phyloP scores from a whole-genome alignment of 2,113 vertebrate genomes.

The Brachyistius frenatus region DNA sequence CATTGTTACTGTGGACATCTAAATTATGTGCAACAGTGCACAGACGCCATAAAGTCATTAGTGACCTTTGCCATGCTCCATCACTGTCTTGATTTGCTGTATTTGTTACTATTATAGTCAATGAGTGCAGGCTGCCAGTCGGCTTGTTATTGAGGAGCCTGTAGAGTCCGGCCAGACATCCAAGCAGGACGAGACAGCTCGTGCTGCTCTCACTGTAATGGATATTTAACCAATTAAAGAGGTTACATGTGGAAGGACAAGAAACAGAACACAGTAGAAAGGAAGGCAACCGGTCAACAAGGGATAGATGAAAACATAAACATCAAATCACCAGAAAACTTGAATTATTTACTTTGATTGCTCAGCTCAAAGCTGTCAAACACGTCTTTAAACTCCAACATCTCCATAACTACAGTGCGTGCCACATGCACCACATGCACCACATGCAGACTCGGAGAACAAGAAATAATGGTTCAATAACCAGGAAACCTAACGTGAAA shows the following conservation, averaged over 20 bases:
- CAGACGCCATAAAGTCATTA: slow-evolving; percentile 25
- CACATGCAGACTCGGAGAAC: no score
- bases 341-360: background rate
- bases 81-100: slow-evolving; percentile 26
- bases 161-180: slow-evolving; percentile 1
- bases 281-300: no score
- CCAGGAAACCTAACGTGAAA: no score
- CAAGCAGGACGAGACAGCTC: slow-evolving; percentile 14
- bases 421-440: no score
- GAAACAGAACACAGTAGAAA: no score
- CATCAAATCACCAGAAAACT: no score
- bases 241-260: no score
- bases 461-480: no score
- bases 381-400: background rate
- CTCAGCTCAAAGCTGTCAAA: background rate
- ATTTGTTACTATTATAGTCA: slow-evolving; percentile 25
- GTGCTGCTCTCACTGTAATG: background rate
- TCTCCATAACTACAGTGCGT: background rate
- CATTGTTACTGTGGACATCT: slow-evolving; percentile 5
- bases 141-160: slow-evolving; percentile 32
- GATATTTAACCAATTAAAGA: no score
- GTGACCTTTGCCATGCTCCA: slow-evolving; percentile 12
- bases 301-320: no score
- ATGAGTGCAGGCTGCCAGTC: slow-evolving; percentile 13
- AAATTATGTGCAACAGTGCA: background rate